phyloP scores from a whole-genome alignment of 2,113 vertebrate species.

The Otocyon megalotis region DNA sequence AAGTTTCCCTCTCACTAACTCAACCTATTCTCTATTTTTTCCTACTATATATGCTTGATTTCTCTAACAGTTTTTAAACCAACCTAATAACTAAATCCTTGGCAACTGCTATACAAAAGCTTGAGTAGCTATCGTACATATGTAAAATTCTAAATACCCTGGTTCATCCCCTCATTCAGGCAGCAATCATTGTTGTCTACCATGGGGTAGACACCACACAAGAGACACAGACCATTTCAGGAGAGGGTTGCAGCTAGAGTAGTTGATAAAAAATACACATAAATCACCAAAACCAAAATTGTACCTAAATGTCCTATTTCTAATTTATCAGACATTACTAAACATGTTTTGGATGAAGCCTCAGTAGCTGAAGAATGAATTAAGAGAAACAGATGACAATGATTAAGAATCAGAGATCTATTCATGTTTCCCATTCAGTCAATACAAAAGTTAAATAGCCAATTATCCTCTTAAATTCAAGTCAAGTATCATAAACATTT shows the following conservation, averaged over 20 bases:
- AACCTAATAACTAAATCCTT: background rate
- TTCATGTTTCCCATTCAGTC: constrained; percentile 21
- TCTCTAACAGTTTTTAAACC: constrained; percentile 3
- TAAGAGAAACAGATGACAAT: background rate
- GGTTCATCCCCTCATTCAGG: background rate
- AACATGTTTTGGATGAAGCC: background rate
- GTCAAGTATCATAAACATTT: background rate
- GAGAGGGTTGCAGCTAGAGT: background rate
- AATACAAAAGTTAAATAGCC: background rate
- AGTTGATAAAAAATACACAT: background rate
- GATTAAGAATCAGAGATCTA: background rate
- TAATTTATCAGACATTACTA: background rate
- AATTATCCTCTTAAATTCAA: background rate
- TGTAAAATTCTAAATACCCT: background rate
- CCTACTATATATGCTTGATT: background rate
- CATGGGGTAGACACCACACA: background rate
- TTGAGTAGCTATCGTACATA: background rate
- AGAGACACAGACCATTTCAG: background rate
- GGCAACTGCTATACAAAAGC: background rate
- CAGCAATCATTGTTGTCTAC: background rate
- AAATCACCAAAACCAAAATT: background rate
- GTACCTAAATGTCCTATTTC: background rate
- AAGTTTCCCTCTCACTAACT: background rate
- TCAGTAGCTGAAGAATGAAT: constrained; percentile 1
- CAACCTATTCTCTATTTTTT: background rate